Percentiles rank a stretch among this genome's conserved stretches.
phyloP scores from a whole-genome alignment of 2,888 invertebrate species.

The Nipponacmea schrenckii region DNA sequence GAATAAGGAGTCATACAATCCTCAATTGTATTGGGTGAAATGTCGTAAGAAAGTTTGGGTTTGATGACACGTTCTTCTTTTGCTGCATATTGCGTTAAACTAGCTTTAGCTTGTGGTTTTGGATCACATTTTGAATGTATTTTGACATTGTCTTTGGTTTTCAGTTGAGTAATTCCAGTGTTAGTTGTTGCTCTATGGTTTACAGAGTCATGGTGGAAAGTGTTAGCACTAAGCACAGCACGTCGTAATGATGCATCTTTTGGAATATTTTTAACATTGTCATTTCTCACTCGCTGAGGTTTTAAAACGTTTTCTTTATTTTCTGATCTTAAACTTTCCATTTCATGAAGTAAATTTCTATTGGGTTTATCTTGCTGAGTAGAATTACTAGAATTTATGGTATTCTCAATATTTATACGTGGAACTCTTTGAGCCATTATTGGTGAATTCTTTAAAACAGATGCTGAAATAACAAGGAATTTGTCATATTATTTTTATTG shows the following conservation, averaged over 20 bases:
- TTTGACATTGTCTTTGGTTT: no score
- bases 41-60: background rate
- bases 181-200: no score
- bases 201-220: no score
- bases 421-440: background rate
- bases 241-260: background rate
- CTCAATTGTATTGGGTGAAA: background rate
- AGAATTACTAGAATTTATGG: background rate
- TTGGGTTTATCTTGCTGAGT: background rate
- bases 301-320: background rate
- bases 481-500: no score
- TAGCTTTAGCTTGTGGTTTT: background rate
- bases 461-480: no score
- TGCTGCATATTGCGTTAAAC: background rate
- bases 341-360: background rate
- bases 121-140: no score
- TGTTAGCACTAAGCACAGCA: background rate
- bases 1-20: background rate
- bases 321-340: no score
- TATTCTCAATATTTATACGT: background rate
- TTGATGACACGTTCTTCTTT: background rate
- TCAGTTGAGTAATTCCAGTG: no score
- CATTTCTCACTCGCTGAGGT: background rate
- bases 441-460: no score
- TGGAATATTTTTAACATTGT: background rate